These are phyloP conservation scores for Rutpela maculata DNA, from an alignment of 2,888 invertebrate species.

Conservation along the genomic window DNA sequence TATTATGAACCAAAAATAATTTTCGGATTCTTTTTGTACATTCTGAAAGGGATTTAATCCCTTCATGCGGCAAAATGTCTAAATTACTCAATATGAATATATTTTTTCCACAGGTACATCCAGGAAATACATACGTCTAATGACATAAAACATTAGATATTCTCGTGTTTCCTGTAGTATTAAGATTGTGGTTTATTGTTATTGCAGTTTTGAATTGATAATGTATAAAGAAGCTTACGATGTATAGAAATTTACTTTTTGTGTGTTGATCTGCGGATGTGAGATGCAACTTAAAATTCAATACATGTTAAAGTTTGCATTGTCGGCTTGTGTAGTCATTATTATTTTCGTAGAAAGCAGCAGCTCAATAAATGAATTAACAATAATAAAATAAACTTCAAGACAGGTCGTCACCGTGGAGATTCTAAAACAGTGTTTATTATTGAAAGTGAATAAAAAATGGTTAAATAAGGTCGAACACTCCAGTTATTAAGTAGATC, in stretches of 20 bases:
- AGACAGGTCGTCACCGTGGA: slow-evolving; percentile 17
- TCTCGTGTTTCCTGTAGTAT: slow-evolving; percentile 4
- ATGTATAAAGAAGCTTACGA: background rate
- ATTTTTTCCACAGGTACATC: no score
- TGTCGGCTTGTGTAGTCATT: slow-evolving; percentile 44
- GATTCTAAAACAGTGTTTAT: background rate
- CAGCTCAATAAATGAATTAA: slow-evolving; percentile 41
- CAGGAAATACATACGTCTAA: background rate
- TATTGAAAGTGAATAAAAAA: slow-evolving; percentile 8
- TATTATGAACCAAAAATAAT: no score
- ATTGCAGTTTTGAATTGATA: slow-evolving; percentile 1
- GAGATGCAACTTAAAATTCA: slow-evolving; percentile 44
- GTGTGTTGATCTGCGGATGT: slow-evolving; percentile 51
- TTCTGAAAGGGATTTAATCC: no score
- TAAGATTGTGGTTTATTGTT: slow-evolving; percentile 14
- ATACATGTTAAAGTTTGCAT: slow-evolving; percentile 38
- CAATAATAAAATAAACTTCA: slow-evolving; percentile 28
- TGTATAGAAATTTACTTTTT: slow-evolving; percentile 40
- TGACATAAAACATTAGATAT: slow-evolving; percentile 11
- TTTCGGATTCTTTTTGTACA: no score
- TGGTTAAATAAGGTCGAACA: background rate
- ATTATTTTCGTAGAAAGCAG: slow-evolving; percentile 45
- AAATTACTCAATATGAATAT: no score
- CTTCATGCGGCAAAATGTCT: no score
- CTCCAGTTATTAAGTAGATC: slow-evolving; percentile 15